Base-by-base conservation (phyloP, 2,888 invertebrate species). In the Oscheius onirici region DNA sequence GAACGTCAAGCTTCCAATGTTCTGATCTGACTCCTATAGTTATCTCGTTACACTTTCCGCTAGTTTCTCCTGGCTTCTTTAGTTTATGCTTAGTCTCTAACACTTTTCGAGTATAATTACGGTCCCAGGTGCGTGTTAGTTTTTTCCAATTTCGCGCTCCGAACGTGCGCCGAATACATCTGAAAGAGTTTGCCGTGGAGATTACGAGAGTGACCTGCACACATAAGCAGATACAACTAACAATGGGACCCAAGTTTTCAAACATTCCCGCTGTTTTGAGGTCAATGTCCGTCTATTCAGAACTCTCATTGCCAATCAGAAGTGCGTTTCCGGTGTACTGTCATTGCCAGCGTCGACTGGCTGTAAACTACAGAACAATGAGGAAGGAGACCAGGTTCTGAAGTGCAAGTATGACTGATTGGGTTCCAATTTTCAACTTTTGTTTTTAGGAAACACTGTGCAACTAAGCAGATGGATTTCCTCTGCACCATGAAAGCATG, bases 401-500 rank as follows among this genome's bases (percentile, higher is more conserved):
- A 65, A 61, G 6, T 83, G 81, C 83, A 82, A 80, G 83, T 82
- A 54, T 40, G 70, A 6, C 17, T 43, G 11, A 1, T 26, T 40
- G 8, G 34, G 8, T 34, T 34, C 34, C 8, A 34, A 34, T 6
- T 34, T 34, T 8, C 34, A 34, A 34, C 3, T 3, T n/a, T n/a
- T n/a, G n/a, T 8, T 24, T 43, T 61, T 71, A 87, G 86, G 57
- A 70, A 71, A 46, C 71, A 81, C 11, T 86, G 86, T 72, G 70
- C 68, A 8, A 41, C 69, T 10, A 72, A 76, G 3, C 79, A 76
- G n/a, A 76, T 76, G 3, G 81, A 84, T 51, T 81, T 86, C 58
- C 76, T 84, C 41, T 86, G 86, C 60, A 76, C 83, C 68, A 82
- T 86, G 83, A 70, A 80, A 60, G 81, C 80, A 1, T 86, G 86